Base-by-base conservation (phyloP, 2,797 vertebrate species). In the Eupleurogrammus muticus region DNA sequence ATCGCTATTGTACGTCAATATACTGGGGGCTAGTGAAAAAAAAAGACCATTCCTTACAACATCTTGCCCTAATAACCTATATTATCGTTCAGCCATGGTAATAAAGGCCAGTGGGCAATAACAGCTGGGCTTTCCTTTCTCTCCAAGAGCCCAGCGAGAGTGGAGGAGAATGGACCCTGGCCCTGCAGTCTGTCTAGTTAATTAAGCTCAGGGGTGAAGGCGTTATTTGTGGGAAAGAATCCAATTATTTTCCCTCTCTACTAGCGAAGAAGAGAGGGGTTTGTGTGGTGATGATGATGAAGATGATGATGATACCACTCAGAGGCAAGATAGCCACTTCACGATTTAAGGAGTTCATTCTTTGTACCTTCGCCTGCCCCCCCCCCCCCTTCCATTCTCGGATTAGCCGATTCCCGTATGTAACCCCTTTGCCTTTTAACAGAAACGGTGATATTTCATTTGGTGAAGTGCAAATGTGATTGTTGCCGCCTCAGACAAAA, bases 191-290 rank as follows among this genome's bases (percentile, higher is more conserved):
- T 78, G 88, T 90, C 93, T 91, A 91, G 92, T 94, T 95, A 95
- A 95, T 95, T 95, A 95, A 95, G 92, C 94, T 95, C 94, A 92
- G 93, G 93, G 93, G 94, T 95, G 90, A 94, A 90, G 91, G 90
- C 91, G 84, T 94, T 94, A 94, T 95, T 95, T 94, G 94, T 95
- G 93, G 94, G 94, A 94, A 95, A 94, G 94, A 95, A 94, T 95
- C 94, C 93, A 95, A 95, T 95, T 95, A 95, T 93, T 94, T 93
- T 92, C 86, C 90, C 91, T 92, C 91, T 93, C 83, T 89, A 89
- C 70, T 86, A 71, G 74, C 14, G 60, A 86, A 88, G 87, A 85
- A 83, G 84, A 84, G 83, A 83, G 83, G 77, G 84, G 83, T 85
- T 86, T 87, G 81, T 85, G 84, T 86, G 78, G 71, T 69, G 81